phyloP scores from a whole-genome alignment of 2,797 vertebrate genomes.

The Cheirogaleus major region DNA sequence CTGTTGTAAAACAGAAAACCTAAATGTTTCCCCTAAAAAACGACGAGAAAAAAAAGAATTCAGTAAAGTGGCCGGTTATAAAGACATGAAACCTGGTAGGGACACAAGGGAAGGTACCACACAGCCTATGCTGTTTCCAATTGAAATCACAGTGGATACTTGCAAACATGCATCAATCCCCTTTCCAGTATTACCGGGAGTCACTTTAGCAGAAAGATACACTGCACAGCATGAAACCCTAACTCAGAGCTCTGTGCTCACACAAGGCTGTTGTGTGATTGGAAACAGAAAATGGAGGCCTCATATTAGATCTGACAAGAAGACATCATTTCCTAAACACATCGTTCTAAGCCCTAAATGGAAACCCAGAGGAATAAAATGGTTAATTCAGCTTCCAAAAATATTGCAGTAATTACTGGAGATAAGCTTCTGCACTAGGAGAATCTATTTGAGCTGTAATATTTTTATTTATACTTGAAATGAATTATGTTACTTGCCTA shows the following conservation, averaged over 20 bases:
- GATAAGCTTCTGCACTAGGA: not conserved
- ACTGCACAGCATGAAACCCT: not conserved
- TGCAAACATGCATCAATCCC: not conserved
- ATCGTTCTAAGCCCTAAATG: not conserved
- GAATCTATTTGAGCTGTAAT: not conserved
- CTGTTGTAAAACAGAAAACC: not conserved
- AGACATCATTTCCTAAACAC: not conserved
- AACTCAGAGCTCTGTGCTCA: not conserved
- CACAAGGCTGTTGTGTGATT: not conserved
- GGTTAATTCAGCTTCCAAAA: not conserved
- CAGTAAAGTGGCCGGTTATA: not conserved
- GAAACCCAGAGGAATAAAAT: not conserved
- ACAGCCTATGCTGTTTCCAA: not conserved
- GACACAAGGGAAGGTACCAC: too few relatives aligned
- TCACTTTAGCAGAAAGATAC: not conserved
- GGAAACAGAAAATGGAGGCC: not conserved
- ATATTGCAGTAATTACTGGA: not conserved
- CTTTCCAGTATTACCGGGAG: not conserved
- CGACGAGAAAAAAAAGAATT: not conserved
- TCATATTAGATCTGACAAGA: not conserved
- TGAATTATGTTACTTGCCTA: not conserved
- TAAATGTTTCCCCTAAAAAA: not conserved
- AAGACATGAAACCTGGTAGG: not conserved
- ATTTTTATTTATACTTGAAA: conserved; percentile 24
- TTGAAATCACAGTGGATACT: not conserved